Evolutionary conservation across 2,888 invertebrate genomes (phyloP).

Genomic region (Icerya purchasi): DNA sequence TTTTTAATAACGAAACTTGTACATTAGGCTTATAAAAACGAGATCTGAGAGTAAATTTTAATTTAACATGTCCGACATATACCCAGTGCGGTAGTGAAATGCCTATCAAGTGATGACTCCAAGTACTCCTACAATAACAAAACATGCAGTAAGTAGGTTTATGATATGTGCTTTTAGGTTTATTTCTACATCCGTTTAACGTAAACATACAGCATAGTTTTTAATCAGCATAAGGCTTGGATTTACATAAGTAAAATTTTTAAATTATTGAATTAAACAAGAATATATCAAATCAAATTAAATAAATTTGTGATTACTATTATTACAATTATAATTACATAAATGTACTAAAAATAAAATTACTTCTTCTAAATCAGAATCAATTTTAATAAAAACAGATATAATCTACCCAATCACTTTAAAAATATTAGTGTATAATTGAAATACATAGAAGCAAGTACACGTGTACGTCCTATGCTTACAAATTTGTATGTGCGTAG

Average conservation of each 20-base stretch:
- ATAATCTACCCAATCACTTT: too few species aligned
- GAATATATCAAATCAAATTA: too few species aligned
- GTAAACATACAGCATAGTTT: neutral
- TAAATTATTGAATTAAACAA: too few species aligned
- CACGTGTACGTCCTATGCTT: too few species aligned
- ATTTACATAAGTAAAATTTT: neutral
- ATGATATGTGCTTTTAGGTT: neutral
- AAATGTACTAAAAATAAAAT: too few species aligned
- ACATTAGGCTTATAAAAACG: conserved; percentile 55
- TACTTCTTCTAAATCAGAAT: too few species aligned
- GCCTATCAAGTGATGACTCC: conserved; percentile 84
- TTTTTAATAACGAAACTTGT: conserved; percentile 41
- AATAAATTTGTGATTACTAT: too few species aligned
- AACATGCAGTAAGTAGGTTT: conserved; percentile 4
- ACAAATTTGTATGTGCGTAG: too few species aligned
- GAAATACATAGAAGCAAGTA: too few species aligned
- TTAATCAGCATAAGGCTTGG: neutral
- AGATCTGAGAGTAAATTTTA: conserved; percentile 61
- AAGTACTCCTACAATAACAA: conserved; percentile 38
- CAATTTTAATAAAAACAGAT: too few species aligned
- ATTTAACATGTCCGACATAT: conserved; percentile 69
- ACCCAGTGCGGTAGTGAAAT: conserved; percentile 54
- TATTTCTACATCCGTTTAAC: neutral
- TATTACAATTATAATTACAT: too few species aligned
- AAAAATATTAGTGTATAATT: too few species aligned